Percentiles rank a stretch among this genome's conserved stretches.
Conservation (phyloP, 1,140 invertebrate genomes). For the Pentalonia nigronervosa region DNA sequence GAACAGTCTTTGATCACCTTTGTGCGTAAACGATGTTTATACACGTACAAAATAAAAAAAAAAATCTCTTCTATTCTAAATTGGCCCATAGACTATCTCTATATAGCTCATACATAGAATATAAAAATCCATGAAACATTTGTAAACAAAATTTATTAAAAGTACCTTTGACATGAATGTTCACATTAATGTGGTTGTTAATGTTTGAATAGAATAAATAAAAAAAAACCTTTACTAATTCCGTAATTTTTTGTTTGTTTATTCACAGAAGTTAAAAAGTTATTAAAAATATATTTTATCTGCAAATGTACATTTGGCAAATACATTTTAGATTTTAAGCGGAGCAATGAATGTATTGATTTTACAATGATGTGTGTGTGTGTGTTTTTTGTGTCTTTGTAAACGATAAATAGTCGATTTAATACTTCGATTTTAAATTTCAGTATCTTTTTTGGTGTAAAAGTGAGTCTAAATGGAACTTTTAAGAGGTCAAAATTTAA, state of each 20-base stretch:
- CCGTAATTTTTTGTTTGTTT: neutral
- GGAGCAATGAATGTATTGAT: too few species aligned
- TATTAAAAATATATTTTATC: neutral
- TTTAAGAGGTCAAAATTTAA: too few species aligned
- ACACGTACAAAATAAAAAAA: constrained; percentile 23
- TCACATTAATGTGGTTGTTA: constrained; percentile 5
- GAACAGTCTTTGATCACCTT: constrained; percentile 27
- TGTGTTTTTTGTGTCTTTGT: too few species aligned
- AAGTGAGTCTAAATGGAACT: too few species aligned
- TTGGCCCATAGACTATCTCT: neutral
- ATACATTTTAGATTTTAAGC: neutral
- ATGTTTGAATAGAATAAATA: constrained; percentile 11
- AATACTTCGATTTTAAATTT: too few species aligned
- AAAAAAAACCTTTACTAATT: neutral
- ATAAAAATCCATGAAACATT: neutral
- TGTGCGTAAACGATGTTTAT: constrained; percentile 42
- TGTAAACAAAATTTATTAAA: constrained; percentile 29
- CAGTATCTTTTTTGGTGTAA: too few species aligned
- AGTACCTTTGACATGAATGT: constrained; percentile 3
- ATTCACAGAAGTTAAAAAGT: neutral
- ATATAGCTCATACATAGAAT: constrained; percentile 17
- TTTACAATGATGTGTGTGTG: too few species aligned
- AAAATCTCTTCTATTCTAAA: constrained; percentile 23
- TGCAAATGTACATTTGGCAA: neutral
- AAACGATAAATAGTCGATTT: too few species aligned